Conservation (phyloP, 2,797 vertebrate species). For the Lagodon rhomboides region DNA sequence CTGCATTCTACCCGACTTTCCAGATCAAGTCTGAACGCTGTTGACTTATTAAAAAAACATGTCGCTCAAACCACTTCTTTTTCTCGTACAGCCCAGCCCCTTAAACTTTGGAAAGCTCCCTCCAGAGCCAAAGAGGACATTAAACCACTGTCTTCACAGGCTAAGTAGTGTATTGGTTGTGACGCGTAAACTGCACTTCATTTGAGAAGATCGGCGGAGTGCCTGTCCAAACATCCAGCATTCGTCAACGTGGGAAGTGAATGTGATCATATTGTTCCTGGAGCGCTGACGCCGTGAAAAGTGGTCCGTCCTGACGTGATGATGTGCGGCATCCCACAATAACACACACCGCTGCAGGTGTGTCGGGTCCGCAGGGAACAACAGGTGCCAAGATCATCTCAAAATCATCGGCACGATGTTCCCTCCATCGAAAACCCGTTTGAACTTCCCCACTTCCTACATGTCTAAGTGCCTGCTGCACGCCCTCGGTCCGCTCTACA, state of each 20-base stretch:
- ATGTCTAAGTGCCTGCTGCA: constrained; percentile 32
- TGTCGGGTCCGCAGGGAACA: constrained; percentile 3
- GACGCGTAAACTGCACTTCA: neutral
- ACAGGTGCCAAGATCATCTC: neutral
- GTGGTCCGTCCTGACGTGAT: neutral
- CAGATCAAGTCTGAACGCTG: neutral
- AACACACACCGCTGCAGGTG: neutral
- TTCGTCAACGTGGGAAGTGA: neutral
- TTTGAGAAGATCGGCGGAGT: neutral
- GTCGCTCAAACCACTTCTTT: neutral
- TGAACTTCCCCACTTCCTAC: constrained; percentile 29
- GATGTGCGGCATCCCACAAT: neutral
- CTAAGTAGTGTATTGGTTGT: neutral
- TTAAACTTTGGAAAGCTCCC: neutral
- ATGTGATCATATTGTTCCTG: constrained; percentile 17
- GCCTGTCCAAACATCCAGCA: neutral
- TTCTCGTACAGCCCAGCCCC: neutral
- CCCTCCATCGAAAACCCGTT: constrained; percentile 13
- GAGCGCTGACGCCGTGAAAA: neutral
- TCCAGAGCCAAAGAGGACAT: neutral
- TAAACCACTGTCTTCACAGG: neutral
- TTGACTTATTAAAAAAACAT: neutral
- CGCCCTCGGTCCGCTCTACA: constrained; percentile 37
- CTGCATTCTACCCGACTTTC: neutral
- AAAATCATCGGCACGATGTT: constrained; percentile 4